A percentile compares a stretch with the other conserved stretches of the same genome.
phyloP scores from a whole-genome alignment of 2,797 vertebrate genomes.

The Molossus molossus region DNA sequence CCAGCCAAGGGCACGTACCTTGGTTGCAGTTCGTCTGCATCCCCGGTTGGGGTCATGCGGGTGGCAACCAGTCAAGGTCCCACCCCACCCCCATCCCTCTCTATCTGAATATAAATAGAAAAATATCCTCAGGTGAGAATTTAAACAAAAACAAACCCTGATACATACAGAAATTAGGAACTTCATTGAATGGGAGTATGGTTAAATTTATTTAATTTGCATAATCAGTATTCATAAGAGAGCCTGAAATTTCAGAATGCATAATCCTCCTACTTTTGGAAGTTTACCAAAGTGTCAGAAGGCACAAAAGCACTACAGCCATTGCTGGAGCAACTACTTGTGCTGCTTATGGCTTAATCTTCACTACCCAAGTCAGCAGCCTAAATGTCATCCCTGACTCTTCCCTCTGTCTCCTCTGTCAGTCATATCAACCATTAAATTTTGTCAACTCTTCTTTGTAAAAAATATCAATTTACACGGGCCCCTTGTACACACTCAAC shows the following conservation, averaged over 20 bases:
- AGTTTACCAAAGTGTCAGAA: slow-evolving; percentile 28
- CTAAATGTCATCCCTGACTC: neutral
- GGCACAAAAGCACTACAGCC: neutral
- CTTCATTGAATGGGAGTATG: neutral
- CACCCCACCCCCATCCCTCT: too few species aligned
- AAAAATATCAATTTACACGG: neutral
- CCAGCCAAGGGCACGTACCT: too few species aligned
- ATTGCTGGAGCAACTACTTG: neutral
- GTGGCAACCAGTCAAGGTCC: too few species aligned
- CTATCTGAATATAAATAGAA: too few species aligned
- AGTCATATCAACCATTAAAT: neutral
- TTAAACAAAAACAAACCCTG: neutral
- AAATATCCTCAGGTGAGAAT: too few species aligned
- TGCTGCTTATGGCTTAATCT: neutral
- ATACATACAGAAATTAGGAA: neutral
- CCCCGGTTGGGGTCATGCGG: too few species aligned
- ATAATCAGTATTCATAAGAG: slow-evolving; percentile 23
- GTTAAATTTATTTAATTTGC: slow-evolving; percentile 28
- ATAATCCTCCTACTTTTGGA: neutral
- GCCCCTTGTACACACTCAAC: neutral
- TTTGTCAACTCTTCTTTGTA: neutral
- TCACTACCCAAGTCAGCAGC: neutral
- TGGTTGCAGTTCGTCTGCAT: too few species aligned
- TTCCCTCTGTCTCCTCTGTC: neutral
- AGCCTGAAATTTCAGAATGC: neutral